Base-by-base conservation (phyloP, 2,888 invertebrate genomes). In the Odontocerum albicorne region DNA sequence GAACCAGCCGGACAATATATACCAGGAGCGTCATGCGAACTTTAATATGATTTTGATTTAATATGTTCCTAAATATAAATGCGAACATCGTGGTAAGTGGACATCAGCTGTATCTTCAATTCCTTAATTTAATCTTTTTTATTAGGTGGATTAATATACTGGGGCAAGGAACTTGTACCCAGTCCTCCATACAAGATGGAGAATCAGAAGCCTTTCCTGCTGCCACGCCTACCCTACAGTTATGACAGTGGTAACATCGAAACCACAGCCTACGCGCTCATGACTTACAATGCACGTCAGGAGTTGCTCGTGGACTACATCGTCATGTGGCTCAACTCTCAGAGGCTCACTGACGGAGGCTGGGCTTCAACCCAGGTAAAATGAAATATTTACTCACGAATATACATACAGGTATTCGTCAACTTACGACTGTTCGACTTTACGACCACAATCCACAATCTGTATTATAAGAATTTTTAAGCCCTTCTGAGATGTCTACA, bases 231-330 rank as follows among this genome's bases (percentile, higher is more conserved):
- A 55, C 92, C 94, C 0, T 92, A 94, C 70, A 85, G 84, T 63
- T 92, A 87, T 69, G 97, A 97, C 74, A 85, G 92, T 0, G 87
- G 90, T 67, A 96, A 96, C 70, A 88, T 96, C 39, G 95, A 95
- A 66, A 86, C 96, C 0, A 97, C 96, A 0, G 90, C 96, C 0
- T 96, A 95, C 69, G 96, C 92, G 1, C 74, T 97, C 43, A 75
- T 97, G 64, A 89, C 93, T 0, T 92, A 94, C 68, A 92, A 92
- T 59, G 89, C 89, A 21, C 82, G 92, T 13, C 88, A 93, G 68
- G 92, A 93, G 66, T 74, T 84, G 49, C 82, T 86, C 64, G 85
- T 91, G 55, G 92, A 94, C 66, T 85, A 88, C 2, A 92, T 95
- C 63, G 93, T 94, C 7, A 87, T 89, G 68, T 95, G 95, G 95